Evolutionary conservation across 2,888 invertebrate species (phyloP).

Genomic region (Zygogramma bicolorata): DNA sequence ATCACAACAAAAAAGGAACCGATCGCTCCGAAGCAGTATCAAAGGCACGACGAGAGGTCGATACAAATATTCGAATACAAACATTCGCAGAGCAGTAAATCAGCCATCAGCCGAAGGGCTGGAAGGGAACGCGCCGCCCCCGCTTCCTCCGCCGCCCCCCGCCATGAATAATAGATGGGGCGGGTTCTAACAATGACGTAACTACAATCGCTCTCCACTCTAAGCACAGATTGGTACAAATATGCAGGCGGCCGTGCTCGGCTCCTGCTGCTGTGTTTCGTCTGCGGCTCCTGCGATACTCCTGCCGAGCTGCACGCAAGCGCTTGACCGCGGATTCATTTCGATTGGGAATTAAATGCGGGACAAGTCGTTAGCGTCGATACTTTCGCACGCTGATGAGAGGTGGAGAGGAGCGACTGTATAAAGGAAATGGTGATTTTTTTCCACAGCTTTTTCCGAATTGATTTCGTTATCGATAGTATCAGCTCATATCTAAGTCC

Average conservation of each 20-base stretch:
- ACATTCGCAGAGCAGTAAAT: conserved; percentile 42
- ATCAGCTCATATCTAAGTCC: no score
- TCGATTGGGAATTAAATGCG: conserved; percentile 1
- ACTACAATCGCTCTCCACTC: conserved; percentile 65
- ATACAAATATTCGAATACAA: conserved; percentile 39
- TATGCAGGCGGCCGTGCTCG: conserved; percentile 56
- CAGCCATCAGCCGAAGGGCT: conserved; percentile 44
- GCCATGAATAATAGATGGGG: conserved; percentile 66
- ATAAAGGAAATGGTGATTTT: background rate
- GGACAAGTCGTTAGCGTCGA: background rate
- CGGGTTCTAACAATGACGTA: conserved; percentile 67
- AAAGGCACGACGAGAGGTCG: conserved; percentile 13
- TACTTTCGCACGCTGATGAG: background rate
- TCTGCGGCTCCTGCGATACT: conserved; percentile 19
- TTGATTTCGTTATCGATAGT: no score
- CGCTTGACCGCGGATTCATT: conserved; percentile 1
- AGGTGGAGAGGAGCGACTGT: background rate
- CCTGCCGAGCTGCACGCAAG: background rate
- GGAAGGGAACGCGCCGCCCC: conserved; percentile 32
- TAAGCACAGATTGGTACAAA: conserved; percentile 64
- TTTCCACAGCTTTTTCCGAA: background rate
- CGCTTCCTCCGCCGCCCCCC: conserved; percentile 33
- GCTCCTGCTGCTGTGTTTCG: conserved; percentile 45
- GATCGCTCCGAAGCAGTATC: background rate
- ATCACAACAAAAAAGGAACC: no score